Evolutionary conservation across 2,888 invertebrate genomes (phyloP), one percentile per base, ranked within the genome.

Genomic region (Diarsia mendica): DNA sequence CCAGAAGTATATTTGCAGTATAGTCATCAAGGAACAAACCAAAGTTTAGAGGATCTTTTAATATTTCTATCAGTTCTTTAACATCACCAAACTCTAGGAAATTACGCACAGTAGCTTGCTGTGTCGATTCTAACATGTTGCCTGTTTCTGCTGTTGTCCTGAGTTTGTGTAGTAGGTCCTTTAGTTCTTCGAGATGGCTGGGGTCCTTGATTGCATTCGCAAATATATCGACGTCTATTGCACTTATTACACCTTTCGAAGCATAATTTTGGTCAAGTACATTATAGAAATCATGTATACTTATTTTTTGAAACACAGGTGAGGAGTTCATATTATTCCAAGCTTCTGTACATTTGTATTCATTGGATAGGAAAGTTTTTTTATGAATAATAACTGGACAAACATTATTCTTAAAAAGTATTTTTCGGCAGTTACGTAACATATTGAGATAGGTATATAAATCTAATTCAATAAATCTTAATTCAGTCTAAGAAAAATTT

Each of bases 11-110:
- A 93, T 98, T 99, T 13, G 98, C 98, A 49, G 97, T 97, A 86
- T 97, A 98, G 79, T 97, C 94, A 94, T 99, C 99, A n/a, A 99
- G 97, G 91, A 99, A 99, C 51, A 99, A 94, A 2, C 99, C 99
- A 96, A 98, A 99, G 90, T 98, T 98, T 23, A 98, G 92, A 72
- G 98, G 97, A 92, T 99, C 98, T 89, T 98, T 97, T 65, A 99
- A 95, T 11, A 99, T 96, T 23, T 97, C 95, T 0, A 99, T 90
- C 20, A 99, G 94, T 72, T 98, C 97, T 23, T 97, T 97, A n/a
- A 96, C 92, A 83, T 97, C 95, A 13, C 97, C 97, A 86, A 93
- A 92, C 66, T 97, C 94, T 3, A 97, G 87, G 75, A 97, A 97
- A 87, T 96, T 96, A 85, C 98, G 96, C 10, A 99, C 95, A 46